Evolutionary conservation across 2,113 vertebrate genomes (phyloP).

Genomic region (Malaclemys terrapin): DNA sequence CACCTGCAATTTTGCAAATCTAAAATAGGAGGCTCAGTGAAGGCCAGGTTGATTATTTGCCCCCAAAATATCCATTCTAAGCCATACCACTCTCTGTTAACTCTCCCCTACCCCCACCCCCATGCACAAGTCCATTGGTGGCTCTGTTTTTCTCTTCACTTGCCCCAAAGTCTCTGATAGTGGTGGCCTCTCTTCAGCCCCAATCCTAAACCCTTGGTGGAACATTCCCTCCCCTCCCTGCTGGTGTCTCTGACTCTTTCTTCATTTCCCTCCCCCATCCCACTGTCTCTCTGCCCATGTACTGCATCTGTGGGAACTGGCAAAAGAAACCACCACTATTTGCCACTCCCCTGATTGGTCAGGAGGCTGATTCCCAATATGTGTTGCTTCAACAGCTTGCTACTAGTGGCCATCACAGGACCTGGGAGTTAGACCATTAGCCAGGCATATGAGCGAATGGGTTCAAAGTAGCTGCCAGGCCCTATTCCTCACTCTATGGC

Average conservation of each 20-base stretch:
- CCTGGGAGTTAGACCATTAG: not conserved
- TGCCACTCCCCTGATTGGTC: rapidly evolving
- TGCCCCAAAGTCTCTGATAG: not conserved
- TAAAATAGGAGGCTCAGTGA: not conserved
- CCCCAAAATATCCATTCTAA: not conserved
- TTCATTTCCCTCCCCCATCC: not conserved
- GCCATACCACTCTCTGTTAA: not conserved
- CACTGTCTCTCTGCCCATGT: not conserved
- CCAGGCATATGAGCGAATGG: not conserved
- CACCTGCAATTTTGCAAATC: not conserved
- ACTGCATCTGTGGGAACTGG: not conserved
- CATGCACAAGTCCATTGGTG: not conserved
- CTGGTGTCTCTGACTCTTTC: not conserved
- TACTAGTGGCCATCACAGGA: not conserved
- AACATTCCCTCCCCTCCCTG: not conserved
- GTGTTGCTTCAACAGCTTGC: rapidly evolving
- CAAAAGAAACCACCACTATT: not conserved
- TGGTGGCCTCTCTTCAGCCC: not conserved
- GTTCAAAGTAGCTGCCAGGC: not conserved
- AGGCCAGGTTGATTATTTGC: not conserved
- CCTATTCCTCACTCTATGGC: rapidly evolving
- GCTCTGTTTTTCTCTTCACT: not conserved
- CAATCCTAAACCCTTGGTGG: not conserved
- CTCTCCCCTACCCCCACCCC: too few relatives aligned
- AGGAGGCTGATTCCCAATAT: not conserved